Percentiles rank a stretch among this genome's conserved stretches.
Evolutionary conservation across 2,113 vertebrate species (phyloP).

Genomic region (Psophia crepitans): DNA sequence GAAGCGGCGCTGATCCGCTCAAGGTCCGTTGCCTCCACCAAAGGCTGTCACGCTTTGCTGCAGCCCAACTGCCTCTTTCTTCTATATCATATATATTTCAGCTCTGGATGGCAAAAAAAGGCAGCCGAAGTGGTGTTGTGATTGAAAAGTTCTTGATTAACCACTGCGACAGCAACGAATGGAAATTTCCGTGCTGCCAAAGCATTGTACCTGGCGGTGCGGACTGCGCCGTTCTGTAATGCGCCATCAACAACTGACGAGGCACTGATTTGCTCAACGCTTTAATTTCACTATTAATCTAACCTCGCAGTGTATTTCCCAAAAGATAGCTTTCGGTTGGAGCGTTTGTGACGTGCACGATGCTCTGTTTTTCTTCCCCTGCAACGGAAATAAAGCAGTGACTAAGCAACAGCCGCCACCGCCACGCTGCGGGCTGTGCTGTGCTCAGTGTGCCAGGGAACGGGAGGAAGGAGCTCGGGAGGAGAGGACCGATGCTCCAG

Average conservation of each 20-base stretch:
- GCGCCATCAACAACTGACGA: conserved; percentile 20
- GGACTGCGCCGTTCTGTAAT: background rate
- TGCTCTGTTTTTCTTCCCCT: background rate
- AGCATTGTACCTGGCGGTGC: background rate
- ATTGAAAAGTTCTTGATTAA: conserved; percentile 58
- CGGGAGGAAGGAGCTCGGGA: background rate
- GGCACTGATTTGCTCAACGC: background rate
- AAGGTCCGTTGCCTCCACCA: background rate
- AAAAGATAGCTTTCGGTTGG: background rate
- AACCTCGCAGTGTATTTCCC: background rate
- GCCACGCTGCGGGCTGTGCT: background rate
- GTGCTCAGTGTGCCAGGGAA: background rate
- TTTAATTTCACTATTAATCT: conserved; percentile 39
- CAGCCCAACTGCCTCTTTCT: background rate
- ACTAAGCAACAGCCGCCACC: background rate
- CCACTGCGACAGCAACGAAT: conserved; percentile 28
- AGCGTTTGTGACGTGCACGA: background rate
- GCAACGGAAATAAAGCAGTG: background rate
- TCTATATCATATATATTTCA: background rate
- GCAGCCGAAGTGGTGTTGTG: conserved; percentile 31
- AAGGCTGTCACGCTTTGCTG: background rate
- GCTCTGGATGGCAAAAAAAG: conserved; percentile 45
- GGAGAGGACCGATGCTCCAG: background rate
- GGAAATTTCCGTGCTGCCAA: conserved; percentile 47
- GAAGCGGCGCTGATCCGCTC: rapidly evolving